Conservation (phyloP, 2,888 invertebrate genomes). For the Falcaria lacertinaria region DNA sequence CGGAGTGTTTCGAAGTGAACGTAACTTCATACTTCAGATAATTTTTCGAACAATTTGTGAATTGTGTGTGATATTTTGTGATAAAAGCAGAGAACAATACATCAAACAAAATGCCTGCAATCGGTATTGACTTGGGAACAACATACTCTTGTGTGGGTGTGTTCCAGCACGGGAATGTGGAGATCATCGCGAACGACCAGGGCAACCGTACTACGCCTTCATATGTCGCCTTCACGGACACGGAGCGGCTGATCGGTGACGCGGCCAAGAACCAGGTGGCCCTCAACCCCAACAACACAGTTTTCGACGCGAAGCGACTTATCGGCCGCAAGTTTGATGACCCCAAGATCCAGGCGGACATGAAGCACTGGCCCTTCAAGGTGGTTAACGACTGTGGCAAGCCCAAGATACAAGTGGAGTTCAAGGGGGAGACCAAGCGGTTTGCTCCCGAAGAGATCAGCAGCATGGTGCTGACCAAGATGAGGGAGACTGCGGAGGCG, state of each 20-base stretch:
- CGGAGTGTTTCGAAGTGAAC: background rate
- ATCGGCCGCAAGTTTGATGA: constrained; percentile 89
- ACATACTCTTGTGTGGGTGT: constrained; percentile 79
- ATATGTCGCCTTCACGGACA: constrained; percentile 86
- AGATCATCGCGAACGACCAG: constrained; percentile 84
- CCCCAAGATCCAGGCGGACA: constrained; percentile 82
- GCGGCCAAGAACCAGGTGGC: constrained; percentile 86
- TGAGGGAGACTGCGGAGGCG: constrained; percentile 88
- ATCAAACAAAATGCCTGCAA: constrained; percentile 56
- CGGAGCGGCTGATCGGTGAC: constrained; percentile 84
- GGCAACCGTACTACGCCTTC: constrained; percentile 87
- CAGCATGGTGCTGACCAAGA: constrained; percentile 89
- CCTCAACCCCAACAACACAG: constrained; percentile 86
- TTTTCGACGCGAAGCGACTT: constrained; percentile 87
- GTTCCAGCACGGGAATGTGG: constrained; percentile 84
- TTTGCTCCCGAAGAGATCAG: constrained; percentile 86
- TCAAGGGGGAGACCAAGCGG: constrained; percentile 81
- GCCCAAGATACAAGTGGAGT: constrained; percentile 84
- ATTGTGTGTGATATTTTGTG: background rate
- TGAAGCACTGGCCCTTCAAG: constrained; percentile 92
- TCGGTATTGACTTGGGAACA: constrained; percentile 78
- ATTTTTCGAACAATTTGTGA: background rate
- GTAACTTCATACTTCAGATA: background rate
- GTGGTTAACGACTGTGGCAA: constrained; percentile 83
- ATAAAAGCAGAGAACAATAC: background rate